These are phyloP conservation scores for Cyphomyrmex costatus DNA, from an alignment of 1,140 invertebrate species.

Conservation along the genomic window DNA sequence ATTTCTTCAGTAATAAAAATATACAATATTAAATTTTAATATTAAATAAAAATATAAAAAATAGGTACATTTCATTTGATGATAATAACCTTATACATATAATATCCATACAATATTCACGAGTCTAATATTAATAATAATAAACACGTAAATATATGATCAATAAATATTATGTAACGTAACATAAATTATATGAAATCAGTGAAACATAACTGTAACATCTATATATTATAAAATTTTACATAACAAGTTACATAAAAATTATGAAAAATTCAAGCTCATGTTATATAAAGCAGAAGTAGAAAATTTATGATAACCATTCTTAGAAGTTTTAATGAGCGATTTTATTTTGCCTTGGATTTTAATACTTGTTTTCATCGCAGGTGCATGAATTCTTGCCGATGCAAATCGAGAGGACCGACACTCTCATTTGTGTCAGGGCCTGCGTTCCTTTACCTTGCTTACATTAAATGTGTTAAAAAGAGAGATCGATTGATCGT, in stretches of 20 bases:
- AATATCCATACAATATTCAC: not conserved
- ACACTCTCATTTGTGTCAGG: conserved; percentile 12
- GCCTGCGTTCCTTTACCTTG: conserved; percentile 27
- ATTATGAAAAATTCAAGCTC: conserved; percentile 7
- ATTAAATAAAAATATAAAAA: not conserved
- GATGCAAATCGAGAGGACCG: conserved; percentile 28
- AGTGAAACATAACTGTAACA: not conserved
- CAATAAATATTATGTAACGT: conserved; percentile 12
- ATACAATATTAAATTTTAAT: no score
- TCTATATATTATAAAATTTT: conserved; percentile 2
- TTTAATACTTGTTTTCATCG: not conserved
- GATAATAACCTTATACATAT: not conserved
- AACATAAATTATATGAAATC: conserved; percentile 1
- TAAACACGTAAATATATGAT: conserved; percentile 4
- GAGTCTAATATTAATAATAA: not conserved
- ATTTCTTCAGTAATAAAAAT: not conserved
- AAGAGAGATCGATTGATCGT: conserved; percentile 6
- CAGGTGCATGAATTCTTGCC: not conserved
- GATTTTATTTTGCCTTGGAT: not conserved
- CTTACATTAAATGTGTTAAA: conserved; percentile 34
- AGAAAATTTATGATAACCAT: conserved; percentile 25
- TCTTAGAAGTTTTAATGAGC: conserved; percentile 10
- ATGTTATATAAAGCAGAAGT: conserved; percentile 21
- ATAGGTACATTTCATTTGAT: not conserved
- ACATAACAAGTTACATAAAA: conserved; percentile 34